These are phyloP conservation scores for Gobiocypris rarus DNA, from an alignment of 2,113 vertebrate species.

Conservation along the genomic window DNA sequence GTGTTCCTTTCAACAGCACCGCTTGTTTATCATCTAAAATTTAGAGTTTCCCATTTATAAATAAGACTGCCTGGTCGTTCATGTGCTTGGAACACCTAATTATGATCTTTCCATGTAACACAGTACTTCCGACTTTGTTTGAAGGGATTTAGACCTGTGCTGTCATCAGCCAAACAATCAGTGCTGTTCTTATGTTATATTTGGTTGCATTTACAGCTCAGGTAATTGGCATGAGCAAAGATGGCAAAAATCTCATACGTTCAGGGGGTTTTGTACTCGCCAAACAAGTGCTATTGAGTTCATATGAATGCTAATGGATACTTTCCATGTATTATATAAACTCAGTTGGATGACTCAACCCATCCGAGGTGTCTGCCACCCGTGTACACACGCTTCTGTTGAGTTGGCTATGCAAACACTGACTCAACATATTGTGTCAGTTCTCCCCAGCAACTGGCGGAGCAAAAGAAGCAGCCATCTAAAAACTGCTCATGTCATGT, in stretches of 20 bases:
- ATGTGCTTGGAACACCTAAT: too few species aligned
- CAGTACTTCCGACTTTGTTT: too few species aligned
- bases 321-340: not conserved
- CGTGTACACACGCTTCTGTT: not conserved
- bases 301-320: not conserved
- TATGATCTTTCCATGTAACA: too few species aligned
- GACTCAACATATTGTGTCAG: constrained; percentile 12
- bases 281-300: not conserved
- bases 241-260: not conserved
- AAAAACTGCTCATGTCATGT: constrained; percentile 40
- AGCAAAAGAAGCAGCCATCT: constrained; percentile 25
- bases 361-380: not conserved
- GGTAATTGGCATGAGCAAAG: not conserved
- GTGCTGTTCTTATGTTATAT: not conserved
- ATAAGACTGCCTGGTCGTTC: too few species aligned
- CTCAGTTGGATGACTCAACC: not conserved
- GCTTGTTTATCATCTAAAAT: too few species aligned
- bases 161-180: not conserved
- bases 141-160: too few species aligned
- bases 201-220: not conserved
- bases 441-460: constrained; percentile 21
- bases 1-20: too few species aligned
- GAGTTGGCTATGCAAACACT: constrained; percentile 14
- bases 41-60: too few species aligned
- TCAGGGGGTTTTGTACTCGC: not conserved